These are phyloP conservation scores for Agapornis roseicollis DNA, from an alignment of 2,113 vertebrate species.

Conservation along the genomic window DNA sequence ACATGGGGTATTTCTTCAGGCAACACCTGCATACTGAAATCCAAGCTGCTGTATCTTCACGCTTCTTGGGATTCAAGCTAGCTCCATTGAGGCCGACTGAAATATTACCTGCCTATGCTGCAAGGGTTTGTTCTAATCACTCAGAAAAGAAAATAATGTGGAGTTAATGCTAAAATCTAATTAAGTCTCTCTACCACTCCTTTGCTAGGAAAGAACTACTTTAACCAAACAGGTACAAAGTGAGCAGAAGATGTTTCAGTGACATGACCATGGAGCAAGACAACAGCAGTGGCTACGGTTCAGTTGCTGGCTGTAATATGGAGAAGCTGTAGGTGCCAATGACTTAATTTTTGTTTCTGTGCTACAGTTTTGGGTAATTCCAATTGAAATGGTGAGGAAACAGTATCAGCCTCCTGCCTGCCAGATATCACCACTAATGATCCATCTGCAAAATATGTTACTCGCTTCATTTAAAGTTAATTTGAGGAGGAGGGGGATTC, in stretches of 20 bases:
- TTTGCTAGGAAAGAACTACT: not conserved
- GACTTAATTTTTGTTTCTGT: not conserved
- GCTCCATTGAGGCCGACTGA: not conserved
- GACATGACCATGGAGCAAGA: not conserved
- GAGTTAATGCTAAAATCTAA: not conserved
- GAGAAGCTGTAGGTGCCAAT: not conserved
- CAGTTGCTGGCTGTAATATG: not conserved
- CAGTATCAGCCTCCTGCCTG: not conserved
- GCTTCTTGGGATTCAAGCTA: not conserved
- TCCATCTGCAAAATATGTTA: not conserved
- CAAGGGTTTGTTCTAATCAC: not conserved
- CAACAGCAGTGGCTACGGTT: not conserved
- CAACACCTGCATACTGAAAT: not conserved
- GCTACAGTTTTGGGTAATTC: not conserved
- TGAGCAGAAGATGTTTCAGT: not conserved
- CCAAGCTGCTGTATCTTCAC: not conserved
- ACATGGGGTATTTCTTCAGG: not conserved
- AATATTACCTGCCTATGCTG: not conserved
- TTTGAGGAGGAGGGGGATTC: not conserved
- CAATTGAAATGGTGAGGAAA: not conserved
- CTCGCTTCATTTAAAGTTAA: not conserved
- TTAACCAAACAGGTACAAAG: not conserved
- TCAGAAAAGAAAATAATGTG: not conserved
- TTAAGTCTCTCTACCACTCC: not conserved
- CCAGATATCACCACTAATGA: not conserved